Base-by-base conservation (phyloP, 37 sponge, comb jelly and placozoan genomes). In the Ianthella basta region DNA sequence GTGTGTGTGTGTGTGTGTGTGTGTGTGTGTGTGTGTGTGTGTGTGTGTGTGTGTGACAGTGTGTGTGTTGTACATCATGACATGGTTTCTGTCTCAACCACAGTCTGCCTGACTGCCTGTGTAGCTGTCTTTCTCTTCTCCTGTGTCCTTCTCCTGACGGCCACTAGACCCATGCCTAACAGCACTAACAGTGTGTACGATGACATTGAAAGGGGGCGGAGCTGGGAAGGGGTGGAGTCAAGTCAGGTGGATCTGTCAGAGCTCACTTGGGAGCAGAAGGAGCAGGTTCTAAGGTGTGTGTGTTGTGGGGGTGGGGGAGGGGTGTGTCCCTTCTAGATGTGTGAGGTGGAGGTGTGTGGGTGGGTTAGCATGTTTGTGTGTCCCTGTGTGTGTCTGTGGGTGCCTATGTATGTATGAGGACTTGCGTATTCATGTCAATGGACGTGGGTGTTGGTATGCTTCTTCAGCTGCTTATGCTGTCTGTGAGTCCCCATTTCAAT, bases 201-300 rank as follows among this genome's bases (percentile, higher is more conserved):
- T 0, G 97, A 97, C 81, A 78, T 94, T 65, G 86, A 86, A 59
- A 64, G 82, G 39, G 95, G 93, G 23, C 84, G 85, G 38, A 54
- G 67, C 24, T 97, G 95, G 95, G 89, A 37, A 25, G 86, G 72
- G 8, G 83, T 79, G 18, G 56, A 59, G 23, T 24, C 40, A 32
- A 81, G 67, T 0, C 25, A 40, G 57, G 88, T 87, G 40, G 94
- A 95, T 61, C 81, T 98, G 23, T 70, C 91, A 23, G 99, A 96
- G 25, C 66, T 98, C 74, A 96, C 95, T 4, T 98, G 99, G 99
- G 96, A 98, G 72, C 99, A 98, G 81, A 91, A 90, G 33, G 96
- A 98, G 82, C 93, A 94, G 68, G 94, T 96, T 55, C 39, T 89
- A 55, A 65, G 90, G 66, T 41, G 54, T 23, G 25, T 83, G 30